These are phyloP conservation scores for Ypsolopha sequella DNA, from an alignment of 2,888 invertebrate species.

Conservation along the genomic window DNA sequence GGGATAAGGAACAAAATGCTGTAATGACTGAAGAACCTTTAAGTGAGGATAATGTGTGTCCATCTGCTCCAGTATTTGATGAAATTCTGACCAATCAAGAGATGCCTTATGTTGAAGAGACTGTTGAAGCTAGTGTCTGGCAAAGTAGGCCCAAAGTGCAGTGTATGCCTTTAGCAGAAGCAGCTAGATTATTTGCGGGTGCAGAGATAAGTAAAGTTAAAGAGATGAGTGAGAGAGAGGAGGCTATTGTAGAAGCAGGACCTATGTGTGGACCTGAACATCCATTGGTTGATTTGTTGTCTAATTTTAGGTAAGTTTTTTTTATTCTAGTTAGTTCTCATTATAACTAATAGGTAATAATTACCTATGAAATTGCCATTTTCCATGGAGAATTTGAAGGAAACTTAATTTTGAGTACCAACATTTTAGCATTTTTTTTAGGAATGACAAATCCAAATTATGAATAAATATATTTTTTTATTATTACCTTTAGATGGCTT, in stretches of 20 bases:
- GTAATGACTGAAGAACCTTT: conserved; percentile 10
- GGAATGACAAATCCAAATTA: too few relatives aligned
- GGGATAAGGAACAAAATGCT: background rate
- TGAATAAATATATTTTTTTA: too few relatives aligned
- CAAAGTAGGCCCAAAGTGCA: conserved; percentile 21
- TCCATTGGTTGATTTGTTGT: conserved; percentile 50
- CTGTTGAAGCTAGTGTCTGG: conserved; percentile 5
- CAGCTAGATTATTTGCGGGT: conserved; percentile 38
- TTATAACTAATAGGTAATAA: too few relatives aligned
- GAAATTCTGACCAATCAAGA: conserved; percentile 8
- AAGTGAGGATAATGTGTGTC: conserved; percentile 12
- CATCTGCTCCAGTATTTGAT: conserved; percentile 47
- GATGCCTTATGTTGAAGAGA: conserved; percentile 8
- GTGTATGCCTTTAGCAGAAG: conserved; percentile 46
- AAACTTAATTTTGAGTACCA: too few relatives aligned
- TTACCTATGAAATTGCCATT: too few relatives aligned
- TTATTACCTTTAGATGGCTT: too few relatives aligned
- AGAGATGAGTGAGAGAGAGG: conserved; percentile 45
- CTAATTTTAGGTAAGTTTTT: conserved; percentile 46
- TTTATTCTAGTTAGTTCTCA: too few relatives aligned
- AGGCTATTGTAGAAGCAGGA: conserved; percentile 44
- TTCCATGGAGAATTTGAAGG: too few relatives aligned
- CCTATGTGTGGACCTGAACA: conserved; percentile 43
- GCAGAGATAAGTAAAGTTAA: conserved; percentile 42
- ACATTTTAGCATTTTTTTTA: too few relatives aligned